A percentile compares a stretch with the other conserved stretches of the same genome.
These are phyloP conservation scores for Cinclus mexicanus DNA, from an alignment of 2,113 vertebrate genomes.

Conservation along the genomic window DNA sequence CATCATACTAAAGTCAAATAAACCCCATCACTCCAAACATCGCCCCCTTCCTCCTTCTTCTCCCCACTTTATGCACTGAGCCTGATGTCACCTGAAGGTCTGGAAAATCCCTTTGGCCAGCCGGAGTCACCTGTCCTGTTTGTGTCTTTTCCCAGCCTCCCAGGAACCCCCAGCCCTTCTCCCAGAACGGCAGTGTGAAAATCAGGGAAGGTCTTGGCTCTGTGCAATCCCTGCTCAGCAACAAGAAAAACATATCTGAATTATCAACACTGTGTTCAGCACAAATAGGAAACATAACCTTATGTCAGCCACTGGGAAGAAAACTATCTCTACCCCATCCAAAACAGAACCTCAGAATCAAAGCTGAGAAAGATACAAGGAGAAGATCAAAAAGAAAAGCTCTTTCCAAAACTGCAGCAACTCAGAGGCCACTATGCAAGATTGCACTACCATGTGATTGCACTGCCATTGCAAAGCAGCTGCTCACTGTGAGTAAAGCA, in stretches of 20 bases:
- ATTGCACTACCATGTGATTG: neutral
- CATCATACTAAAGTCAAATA: neutral
- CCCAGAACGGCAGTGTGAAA: fast-evolving
- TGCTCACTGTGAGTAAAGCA: neutral
- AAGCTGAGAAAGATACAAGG: neutral
- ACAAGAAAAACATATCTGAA: neutral
- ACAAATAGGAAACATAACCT: neutral
- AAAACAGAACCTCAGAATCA: neutral
- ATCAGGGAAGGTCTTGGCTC: neutral
- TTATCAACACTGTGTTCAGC: neutral
- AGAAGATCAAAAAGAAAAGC: neutral
- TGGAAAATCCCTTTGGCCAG: neutral
- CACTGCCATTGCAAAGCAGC: neutral
- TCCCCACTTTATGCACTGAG: neutral
- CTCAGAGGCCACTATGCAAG: neutral
- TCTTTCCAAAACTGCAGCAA: neutral
- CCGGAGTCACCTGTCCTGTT: too few relatives aligned
- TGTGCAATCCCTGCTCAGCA: neutral
- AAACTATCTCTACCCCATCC: neutral
- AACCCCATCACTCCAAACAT: neutral
- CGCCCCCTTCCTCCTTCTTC: neutral
- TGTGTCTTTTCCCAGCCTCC: neutral
- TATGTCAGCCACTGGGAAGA: neutral
- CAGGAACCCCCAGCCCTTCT: neutral
- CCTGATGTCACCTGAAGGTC: neutral